phyloP scores from a whole-genome alignment of 2,888 invertebrate genomes.

The Hymenopus coronatus region DNA sequence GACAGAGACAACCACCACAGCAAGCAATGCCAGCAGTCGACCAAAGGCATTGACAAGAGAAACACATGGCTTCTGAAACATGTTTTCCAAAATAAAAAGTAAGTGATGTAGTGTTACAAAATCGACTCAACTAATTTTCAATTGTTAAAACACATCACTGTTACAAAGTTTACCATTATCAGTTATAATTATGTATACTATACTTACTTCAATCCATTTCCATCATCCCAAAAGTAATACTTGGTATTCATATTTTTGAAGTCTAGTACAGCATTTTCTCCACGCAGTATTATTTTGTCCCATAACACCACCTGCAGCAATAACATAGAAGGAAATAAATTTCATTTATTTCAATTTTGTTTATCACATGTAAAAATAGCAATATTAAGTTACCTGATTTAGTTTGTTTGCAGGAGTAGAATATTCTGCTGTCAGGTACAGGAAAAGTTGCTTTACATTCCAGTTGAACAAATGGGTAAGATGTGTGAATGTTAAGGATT shows the following conservation, averaged over 20 bases:
- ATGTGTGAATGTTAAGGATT: conserved; percentile 44
- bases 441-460: conserved; percentile 97
- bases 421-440: conserved; percentile 97
- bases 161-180: too few species aligned
- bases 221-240: conserved; percentile 99
- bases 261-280: conserved; percentile 89
- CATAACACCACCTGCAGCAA: conserved; percentile 81
- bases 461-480: conserved; percentile 93
- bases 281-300: conserved; percentile 96
- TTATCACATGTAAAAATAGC: neutral
- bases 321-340: neutral
- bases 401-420: conserved; percentile 80
- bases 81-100: too few species aligned
- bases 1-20: too few species aligned
- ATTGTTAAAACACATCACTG: too few species aligned
- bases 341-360: neutral
- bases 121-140: too few species aligned
- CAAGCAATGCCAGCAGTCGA: too few species aligned
- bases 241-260: conserved; percentile 95
- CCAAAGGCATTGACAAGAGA: too few species aligned
- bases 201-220: conserved; percentile 87
- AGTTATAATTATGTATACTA: conserved; percentile 4
- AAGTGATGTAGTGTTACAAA: too few species aligned
- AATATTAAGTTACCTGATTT: conserved; percentile 61
- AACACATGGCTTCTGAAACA: too few species aligned